A percentile compares a stretch with the other conserved stretches of the same genome.
These are phyloP conservation scores for Yponomeuta plumbellus DNA, from an alignment of 2,888 invertebrate species.

Conservation along the genomic window DNA sequence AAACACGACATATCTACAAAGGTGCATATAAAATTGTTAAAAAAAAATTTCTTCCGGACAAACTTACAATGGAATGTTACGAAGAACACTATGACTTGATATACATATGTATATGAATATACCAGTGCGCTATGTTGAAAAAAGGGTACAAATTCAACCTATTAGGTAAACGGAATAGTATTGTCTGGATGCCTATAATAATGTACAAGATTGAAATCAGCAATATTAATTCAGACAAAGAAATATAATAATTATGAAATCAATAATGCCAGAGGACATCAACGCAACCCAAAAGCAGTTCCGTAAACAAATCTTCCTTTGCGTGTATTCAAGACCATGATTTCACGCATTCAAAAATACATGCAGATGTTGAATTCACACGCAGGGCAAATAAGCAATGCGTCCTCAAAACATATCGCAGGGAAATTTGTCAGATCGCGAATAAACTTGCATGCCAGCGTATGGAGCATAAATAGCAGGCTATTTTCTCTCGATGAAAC, in stretches of 20 bases:
- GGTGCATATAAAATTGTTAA: too few species aligned
- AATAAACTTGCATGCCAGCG: constrained; percentile 2
- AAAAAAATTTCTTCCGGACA: too few species aligned
- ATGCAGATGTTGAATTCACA: constrained; percentile 5
- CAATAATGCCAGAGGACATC: neutral
- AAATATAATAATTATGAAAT: neutral
- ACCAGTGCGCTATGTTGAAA: too few species aligned
- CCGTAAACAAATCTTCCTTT: constrained; percentile 28
- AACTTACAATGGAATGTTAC: too few species aligned
- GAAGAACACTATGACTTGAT: too few species aligned
- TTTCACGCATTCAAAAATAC: constrained; percentile 10
- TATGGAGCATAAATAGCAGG: neutral
- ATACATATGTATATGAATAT: too few species aligned
- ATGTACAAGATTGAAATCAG: too few species aligned
- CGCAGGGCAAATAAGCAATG: neutral
- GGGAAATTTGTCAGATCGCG: constrained; percentile 2
- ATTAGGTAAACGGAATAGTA: too few species aligned
- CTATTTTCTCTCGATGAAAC: neutral
- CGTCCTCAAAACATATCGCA: neutral
- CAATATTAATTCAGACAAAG: too few species aligned
- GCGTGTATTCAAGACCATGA: constrained; percentile 30
- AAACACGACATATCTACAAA: too few species aligned
- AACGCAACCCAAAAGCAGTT: neutral
- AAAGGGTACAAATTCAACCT: too few species aligned
- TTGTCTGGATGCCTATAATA: too few species aligned